Evolutionary conservation across 1,140 invertebrate species (phyloP), one percentile per base, ranked within the genome.

Genomic region (Sminthurides bifidus): DNA sequence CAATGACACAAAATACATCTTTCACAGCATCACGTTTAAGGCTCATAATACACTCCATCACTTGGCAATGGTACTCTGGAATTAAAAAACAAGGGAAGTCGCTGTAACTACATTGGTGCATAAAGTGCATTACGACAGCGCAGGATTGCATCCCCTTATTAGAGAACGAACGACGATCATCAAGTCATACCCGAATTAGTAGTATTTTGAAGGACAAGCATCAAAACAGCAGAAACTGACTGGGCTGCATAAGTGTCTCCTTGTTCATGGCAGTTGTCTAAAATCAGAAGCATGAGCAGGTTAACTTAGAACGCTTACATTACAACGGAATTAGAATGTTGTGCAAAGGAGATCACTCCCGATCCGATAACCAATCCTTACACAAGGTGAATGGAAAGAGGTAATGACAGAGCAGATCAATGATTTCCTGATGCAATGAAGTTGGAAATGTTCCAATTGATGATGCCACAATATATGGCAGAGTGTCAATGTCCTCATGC

Each of bases 201-300:
- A 4, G 91, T 92, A 71, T 97, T 93, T 68, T 98, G 92, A 68
- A 98, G 87, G 15, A 98, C 84, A 79, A 96, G 87, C 84, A 97
- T 97, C 33, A 98, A 83, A 46, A 98, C 87, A 14, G 91, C 88
- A 12, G 92, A 84, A 6, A 94, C 83, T 6, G 92, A 95, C 67
- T 92, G 87, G 63, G 81, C 84, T 5, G 90, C 87, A 70, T 92
- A 91, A 65, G 85, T 77, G 56, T 81, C 80, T 31, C 56, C 21
- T 44, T 23, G 45, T 44, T 66, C 59, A 35, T 61, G 54, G 38
- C 56, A 57, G 33, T 61, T 61, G 45, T 57, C 59, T 65, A 27
- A 15, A 52, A 35, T 2, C 6, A 41, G 52, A 52, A 52, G 8
- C 19, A 53, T 33, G 44, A 30, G 40, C 3, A 37, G 26, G 15